Conservation (phyloP, 2,888 invertebrate genomes). For the Hypomecis punctinalis region DNA sequence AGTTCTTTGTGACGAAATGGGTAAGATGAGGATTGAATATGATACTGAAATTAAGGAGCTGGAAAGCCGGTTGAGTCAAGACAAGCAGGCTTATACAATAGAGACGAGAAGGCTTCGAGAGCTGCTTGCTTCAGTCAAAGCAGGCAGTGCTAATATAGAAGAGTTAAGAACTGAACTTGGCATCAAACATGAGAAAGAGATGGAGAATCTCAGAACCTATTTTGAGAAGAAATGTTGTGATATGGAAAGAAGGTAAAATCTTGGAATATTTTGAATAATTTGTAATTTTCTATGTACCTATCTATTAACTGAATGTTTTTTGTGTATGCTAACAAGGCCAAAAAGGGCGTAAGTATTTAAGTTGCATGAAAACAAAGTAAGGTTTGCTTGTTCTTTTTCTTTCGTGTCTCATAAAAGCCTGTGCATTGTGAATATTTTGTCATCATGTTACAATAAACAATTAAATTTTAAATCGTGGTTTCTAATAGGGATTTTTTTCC, state of each 20-base stretch:
- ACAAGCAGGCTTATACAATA: constrained; percentile 82
- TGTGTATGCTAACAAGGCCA: constrained; percentile 61
- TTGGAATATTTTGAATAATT: neutral
- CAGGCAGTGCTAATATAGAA: constrained; percentile 84
- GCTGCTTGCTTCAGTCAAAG: constrained; percentile 83
- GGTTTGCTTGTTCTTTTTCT: neutral
- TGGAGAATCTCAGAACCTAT: constrained; percentile 91
- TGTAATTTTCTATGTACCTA: neutral
- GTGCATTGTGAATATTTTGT: too few species aligned
- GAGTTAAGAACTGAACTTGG: constrained; percentile 86
- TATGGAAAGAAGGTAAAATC: constrained; percentile 89
- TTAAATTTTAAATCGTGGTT: too few species aligned
- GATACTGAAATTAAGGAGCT: constrained; percentile 73
- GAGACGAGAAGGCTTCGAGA: constrained; percentile 84
- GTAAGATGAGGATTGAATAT: constrained; percentile 73
- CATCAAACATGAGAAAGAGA: constrained; percentile 88
- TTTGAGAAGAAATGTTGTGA: constrained; percentile 93
- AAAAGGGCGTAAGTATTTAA: constrained; percentile 56
- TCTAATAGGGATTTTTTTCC: too few species aligned
- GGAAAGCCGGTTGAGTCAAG: constrained; percentile 80
- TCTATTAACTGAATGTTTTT: constrained; percentile 27
- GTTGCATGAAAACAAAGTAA: too few species aligned
- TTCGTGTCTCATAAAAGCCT: too few species aligned
- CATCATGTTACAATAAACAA: too few species aligned
- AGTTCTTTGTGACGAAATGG: constrained; percentile 82